phyloP scores from a whole-genome alignment of 2,888 invertebrate species.

The Dioctria rufipes region DNA sequence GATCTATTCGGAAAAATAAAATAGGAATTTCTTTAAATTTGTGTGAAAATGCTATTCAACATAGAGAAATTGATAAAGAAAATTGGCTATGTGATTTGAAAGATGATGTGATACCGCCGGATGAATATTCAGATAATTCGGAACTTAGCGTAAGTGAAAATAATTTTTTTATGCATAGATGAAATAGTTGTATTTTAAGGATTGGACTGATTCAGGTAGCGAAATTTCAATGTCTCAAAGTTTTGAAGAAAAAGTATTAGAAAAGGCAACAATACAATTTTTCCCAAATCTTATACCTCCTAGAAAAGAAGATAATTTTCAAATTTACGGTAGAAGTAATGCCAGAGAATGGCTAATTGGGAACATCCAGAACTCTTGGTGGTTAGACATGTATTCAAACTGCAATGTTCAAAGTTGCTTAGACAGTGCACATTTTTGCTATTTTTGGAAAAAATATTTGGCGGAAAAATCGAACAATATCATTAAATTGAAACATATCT shows the following conservation, averaged over 20 bases:
- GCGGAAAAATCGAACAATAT: slow-evolving; percentile 61
- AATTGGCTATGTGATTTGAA: slow-evolving; percentile 48
- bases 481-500: slow-evolving; percentile 61
- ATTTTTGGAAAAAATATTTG: slow-evolving; percentile 67
- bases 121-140: slow-evolving; percentile 58
- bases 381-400: slow-evolving; percentile 64
- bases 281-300: slow-evolving; percentile 60
- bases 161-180: too few relatives aligned
- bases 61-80: not conserved
- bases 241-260: not conserved
- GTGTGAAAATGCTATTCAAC: not conserved
- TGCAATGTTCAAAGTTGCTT: slow-evolving; percentile 65
- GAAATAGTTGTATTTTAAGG: slow-evolving; percentile 60
- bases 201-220: slow-evolving; percentile 67
- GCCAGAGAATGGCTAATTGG: slow-evolving; percentile 66
- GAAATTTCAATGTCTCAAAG: not conserved
- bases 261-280: not conserved
- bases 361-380: slow-evolving; percentile 72
- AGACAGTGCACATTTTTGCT: slow-evolving; percentile 69
- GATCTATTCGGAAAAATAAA: slow-evolving; percentile 64
- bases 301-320: slow-evolving; percentile 61
- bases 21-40: slow-evolving; percentile 61
- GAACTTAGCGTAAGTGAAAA: slow-evolving; percentile 65
- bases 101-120: slow-evolving; percentile 50
- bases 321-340: slow-evolving; percentile 62